Evolutionary conservation across 2,888 invertebrate genomes (phyloP).

Genomic region (Andrena minutula): DNA sequence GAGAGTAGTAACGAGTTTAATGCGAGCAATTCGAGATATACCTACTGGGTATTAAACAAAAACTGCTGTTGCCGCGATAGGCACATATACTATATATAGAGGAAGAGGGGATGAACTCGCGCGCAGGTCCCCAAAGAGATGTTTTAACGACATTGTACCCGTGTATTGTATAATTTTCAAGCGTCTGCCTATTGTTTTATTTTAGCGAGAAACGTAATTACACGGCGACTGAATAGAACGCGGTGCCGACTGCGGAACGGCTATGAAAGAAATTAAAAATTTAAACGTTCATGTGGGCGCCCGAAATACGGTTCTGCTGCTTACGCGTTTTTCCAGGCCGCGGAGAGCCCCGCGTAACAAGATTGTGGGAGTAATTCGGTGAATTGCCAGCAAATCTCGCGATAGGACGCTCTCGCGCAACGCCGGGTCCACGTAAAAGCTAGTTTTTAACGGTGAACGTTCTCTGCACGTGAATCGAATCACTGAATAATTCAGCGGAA

Average conservation of each 20-base stretch:
- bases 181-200: not conserved
- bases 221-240: not conserved
- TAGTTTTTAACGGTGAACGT: not conserved
- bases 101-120: not conserved
- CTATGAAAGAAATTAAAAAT: constrained; percentile 23
- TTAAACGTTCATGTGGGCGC: constrained; percentile 17
- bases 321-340: not conserved
- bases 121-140: not conserved
- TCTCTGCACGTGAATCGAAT: not conserved
- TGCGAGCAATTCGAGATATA: not conserved
- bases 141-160: not conserved
- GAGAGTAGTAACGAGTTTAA: not conserved
- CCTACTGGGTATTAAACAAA: not conserved
- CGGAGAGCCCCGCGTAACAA: constrained; percentile 25
- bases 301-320: not conserved
- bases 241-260: not conserved
- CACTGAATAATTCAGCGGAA: constrained; percentile 17
- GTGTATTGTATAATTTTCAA: not conserved
- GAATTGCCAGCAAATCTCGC: constrained; percentile 9
- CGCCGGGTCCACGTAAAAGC: not conserved
- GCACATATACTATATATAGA: too few species aligned
- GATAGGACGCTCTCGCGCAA: not conserved
- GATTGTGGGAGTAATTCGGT: not conserved
- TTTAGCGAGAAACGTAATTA: constrained; percentile 12
- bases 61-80: not conserved